Conservation (phyloP, 2,888 invertebrate genomes). For the Conus canariensis region DNA sequence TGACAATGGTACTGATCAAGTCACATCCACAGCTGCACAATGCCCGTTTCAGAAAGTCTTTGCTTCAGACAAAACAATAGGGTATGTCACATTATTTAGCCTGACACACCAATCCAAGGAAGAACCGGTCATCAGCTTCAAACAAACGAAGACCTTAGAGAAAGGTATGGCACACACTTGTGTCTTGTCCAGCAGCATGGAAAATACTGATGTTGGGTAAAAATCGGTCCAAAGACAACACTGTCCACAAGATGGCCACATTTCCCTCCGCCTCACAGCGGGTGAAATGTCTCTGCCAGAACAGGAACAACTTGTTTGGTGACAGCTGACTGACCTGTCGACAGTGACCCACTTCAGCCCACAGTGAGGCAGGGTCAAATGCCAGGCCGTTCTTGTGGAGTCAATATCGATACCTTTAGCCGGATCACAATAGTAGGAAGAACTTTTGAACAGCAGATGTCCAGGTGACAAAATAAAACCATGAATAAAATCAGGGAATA, state of each 20-base stretch:
- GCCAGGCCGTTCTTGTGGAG: not conserved
- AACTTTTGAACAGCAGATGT: constrained; percentile 3
- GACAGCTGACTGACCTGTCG: too few species aligned
- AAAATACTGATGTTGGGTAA: constrained; percentile 17
- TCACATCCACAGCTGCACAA: too few species aligned
- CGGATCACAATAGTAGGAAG: not conserved
- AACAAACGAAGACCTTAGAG: not conserved
- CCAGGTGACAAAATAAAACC: not conserved
- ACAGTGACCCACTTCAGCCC: not conserved
- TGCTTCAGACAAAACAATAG: too few species aligned
- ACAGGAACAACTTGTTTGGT: too few species aligned
- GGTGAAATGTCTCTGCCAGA: too few species aligned
- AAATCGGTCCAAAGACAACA: not conserved
- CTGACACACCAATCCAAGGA: not conserved
- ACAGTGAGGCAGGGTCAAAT: not conserved
- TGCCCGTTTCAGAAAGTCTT: too few species aligned
- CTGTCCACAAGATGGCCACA: not conserved
- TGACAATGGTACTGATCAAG: too few species aligned
- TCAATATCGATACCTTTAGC: not conserved
- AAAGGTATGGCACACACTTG: constrained; percentile 5
- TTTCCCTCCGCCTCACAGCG: not conserved
- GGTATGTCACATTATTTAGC: too few species aligned
- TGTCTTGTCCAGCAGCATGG: not conserved
- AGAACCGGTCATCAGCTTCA: not conserved
- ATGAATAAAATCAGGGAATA: not conserved